Base-by-base conservation (phyloP, 2,113 vertebrate genomes). In the Amphiprion percula region DNA sequence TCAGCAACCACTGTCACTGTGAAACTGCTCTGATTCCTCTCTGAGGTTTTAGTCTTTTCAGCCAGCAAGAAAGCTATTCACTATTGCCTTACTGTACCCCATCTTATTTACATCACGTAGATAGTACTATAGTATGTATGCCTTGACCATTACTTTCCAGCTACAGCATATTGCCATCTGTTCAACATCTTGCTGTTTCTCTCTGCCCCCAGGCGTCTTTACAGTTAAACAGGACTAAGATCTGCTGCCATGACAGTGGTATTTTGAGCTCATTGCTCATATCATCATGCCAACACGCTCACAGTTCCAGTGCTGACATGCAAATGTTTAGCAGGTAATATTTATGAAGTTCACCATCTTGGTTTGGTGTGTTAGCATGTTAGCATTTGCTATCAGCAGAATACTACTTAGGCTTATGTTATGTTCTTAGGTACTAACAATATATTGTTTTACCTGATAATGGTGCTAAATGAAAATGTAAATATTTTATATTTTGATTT, bases 1-100 rank as follows among this genome's bases (percentile, higher is more conserved):
- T 88, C 86, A 89, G 88, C 77, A 88, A 84, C 82, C 80, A 72
- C 63, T 68, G 79, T 73, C 63, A 73, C 11, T 66, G 58, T 84
- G 81, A 64, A 79, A 50, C 54, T 39, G 37, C n/a, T 53, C 62
- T 64, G 54, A 71, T 76, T 56, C 54, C 46, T 59, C 26, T 69
- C 37, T 0, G 4, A 15, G 74, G 23, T 33, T 72, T 74, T 24
- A 26, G 33, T 62, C 41, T 71, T 79, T 59, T 74, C 54, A 75
- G 1, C 17, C 11, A 33, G 23, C 55, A 15, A 16, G 47, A 44
- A 67, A 68, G 39, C n/a, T 33, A 26, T 82, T 83, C 44, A 74
- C 19, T 46, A 33, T 37, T 52, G 49, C 5, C 4, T n/a, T 65
- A 83, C 77, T 82, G 80, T 77, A 83, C 65, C 16, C 19, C 16